These are phyloP conservation scores for Oryctes rhinoceros DNA, from an alignment of 1,140 invertebrate species.

Conservation along the genomic window DNA sequence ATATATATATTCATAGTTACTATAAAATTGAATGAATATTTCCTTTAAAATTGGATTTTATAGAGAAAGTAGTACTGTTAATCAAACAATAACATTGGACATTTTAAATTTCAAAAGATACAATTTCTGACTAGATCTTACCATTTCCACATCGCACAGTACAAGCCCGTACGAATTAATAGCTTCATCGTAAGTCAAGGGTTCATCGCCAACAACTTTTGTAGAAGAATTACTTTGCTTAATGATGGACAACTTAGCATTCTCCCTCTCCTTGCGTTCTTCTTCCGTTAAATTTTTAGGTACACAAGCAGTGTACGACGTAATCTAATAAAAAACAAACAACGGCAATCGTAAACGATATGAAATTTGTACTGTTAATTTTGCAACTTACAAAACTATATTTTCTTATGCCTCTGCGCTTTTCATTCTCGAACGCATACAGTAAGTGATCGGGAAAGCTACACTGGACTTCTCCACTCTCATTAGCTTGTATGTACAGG, in stretches of 20 bases:
- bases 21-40: too few relatives aligned
- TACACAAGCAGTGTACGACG: neutral
- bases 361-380: neutral
- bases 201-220: conserved; percentile 37
- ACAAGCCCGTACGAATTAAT: conserved; percentile 50
- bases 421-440: conserved; percentile 41
- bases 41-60: too few relatives aligned
- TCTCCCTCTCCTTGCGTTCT: conserved; percentile 5
- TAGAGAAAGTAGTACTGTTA: too few relatives aligned
- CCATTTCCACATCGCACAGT: conserved; percentile 54
- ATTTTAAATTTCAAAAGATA: neutral
- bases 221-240: neutral
- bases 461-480: conserved; percentile 50
- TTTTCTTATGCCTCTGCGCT: conserved; percentile 40
- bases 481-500: conserved; percentile 49
- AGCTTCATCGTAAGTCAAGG: conserved; percentile 48
- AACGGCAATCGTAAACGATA: neutral
- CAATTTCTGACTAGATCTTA: conserved; percentile 42
- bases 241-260: neutral
- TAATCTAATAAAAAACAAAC: conserved; percentile 25
- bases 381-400: conserved; percentile 3
- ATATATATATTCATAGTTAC: neutral
- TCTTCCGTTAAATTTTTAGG: conserved; percentile 38
- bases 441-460: conserved; percentile 51
- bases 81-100: too few relatives aligned